Conservation (phyloP, 2,113 vertebrate genomes). For the Kryptolebias marmoratus region DNA sequence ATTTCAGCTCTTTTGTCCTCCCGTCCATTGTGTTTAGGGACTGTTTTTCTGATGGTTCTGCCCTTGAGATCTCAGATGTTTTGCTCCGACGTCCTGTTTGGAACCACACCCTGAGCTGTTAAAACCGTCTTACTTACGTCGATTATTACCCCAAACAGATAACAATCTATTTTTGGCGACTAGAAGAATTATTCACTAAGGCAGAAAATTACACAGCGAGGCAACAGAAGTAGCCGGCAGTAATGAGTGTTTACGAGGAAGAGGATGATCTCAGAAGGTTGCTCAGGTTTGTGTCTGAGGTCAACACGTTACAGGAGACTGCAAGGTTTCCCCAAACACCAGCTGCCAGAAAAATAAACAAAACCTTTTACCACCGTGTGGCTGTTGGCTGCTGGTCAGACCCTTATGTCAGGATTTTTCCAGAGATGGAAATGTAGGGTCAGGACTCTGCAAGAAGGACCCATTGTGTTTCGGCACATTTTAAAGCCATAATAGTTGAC, state of each 20-base stretch:
- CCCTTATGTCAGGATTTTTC: background rate
- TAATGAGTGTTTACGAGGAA: conserved; percentile 5
- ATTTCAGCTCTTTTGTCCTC: background rate
- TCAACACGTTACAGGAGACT: conserved; percentile 37
- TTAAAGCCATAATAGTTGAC: no score
- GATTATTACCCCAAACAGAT: background rate
- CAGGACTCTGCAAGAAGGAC: no score
- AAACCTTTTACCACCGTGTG: background rate
- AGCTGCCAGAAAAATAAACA: conserved; percentile 11
- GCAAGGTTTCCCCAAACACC: conserved; percentile 28
- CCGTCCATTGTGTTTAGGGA: conserved; percentile 29
- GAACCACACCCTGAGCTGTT: conserved; percentile 34
- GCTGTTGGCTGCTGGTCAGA: background rate
- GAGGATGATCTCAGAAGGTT: background rate
- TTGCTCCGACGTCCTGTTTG: conserved; percentile 35
- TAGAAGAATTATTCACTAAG: conserved; percentile 10
- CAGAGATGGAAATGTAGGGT: no score
- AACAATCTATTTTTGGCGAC: background rate
- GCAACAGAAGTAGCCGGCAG: background rate
- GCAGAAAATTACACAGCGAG: conserved; percentile 8
- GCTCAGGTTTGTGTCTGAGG: conserved; percentile 14
- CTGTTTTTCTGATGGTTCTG: background rate
- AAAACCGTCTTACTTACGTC: background rate
- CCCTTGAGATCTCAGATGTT: background rate
- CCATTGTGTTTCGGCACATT: no score